These are phyloP conservation scores for Caenorhabditis doughertyi DNA, from an alignment of 2,888 invertebrate genomes.

Conservation along the genomic window DNA sequence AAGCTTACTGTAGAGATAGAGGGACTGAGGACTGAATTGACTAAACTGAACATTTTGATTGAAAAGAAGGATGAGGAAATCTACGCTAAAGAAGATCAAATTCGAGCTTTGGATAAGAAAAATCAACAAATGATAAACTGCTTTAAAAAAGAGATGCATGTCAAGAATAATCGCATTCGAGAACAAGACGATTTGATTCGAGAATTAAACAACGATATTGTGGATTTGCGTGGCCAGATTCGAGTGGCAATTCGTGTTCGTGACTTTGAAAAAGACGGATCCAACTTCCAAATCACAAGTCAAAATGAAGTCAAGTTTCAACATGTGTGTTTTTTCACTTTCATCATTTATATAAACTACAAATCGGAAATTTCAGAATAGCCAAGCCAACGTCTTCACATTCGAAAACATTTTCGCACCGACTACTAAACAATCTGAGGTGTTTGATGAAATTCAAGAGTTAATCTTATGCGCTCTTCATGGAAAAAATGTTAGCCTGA, in stretches of 20 bases:
- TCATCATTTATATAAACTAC: no score
- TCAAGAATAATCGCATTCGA: no score
- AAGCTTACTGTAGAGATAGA: slow-evolving; percentile 14
- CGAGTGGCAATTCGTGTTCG: slow-evolving; percentile 69
- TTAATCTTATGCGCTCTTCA: slow-evolving; percentile 69
- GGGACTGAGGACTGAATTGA: neutral
- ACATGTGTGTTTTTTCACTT: slow-evolving; percentile 1
- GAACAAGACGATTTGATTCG: slow-evolving; percentile 45
- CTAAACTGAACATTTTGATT: neutral
- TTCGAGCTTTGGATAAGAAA: no score
- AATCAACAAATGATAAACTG: slow-evolving; percentile 36
- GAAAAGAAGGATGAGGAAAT: slow-evolving; percentile 29
- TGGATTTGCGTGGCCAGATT: slow-evolving; percentile 71
- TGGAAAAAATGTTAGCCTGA: slow-evolving; percentile 73
- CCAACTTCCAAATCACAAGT: slow-evolving; percentile 10
- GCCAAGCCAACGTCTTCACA: slow-evolving; percentile 42
- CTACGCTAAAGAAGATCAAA: neutral
- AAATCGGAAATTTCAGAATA: slow-evolving; percentile 6
- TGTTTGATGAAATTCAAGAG: slow-evolving; percentile 70
- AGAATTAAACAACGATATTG: slow-evolving; percentile 64
- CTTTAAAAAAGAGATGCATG: slow-evolving; percentile 26
- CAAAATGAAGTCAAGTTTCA: slow-evolving; percentile 41
- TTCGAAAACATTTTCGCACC: slow-evolving; percentile 69
- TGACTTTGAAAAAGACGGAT: neutral
- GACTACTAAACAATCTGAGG: slow-evolving; percentile 37